Base-by-base conservation (phyloP, 2,888 invertebrate genomes). In the Anoplius nigerrimus region DNA sequence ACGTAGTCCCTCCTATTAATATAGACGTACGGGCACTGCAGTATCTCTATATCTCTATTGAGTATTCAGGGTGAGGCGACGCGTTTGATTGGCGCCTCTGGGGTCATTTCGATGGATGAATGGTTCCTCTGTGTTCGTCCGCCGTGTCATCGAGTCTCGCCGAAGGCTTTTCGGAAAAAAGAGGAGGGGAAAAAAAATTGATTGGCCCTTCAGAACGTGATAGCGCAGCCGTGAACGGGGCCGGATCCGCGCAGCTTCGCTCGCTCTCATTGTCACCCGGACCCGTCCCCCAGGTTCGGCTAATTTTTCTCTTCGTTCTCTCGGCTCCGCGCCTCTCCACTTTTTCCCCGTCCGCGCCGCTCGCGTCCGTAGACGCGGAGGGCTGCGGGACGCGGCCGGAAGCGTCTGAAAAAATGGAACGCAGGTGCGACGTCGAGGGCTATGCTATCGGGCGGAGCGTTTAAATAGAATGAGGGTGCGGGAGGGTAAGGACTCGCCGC, bases 101-200 rank as follows among this genome's bases (percentile, higher is more conserved):
- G 78, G 79, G 69, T 83, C 83, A 81, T 83, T 82, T 73, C 77
- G 79, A 79, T 77, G 78, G 79, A 78, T 76, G 78, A 83, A 79
- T 76, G 76, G 74, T 76, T 77, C 60, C 72, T 78, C 72, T 79
- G 76, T 71, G 73, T 73, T 76, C 76, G 77, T 66, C 57, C 71
- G 69, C 58, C 67, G 71, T 74, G 77, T 80, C 81, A 72, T 58
- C 69, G 74, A 52, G 66, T 64, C 66, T 71, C 70, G 63, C 66
- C 66, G 72, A 74, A 72, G 74, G 78, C 69, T 80, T 77, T 78
- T 62, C 43, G 43, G 24, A 42, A 52, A 71, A 72, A 69, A 71
- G 64, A 48, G 34, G 42, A 16, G 43, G 34, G 52, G 16, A 34
- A 54, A 67, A 82, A 80, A 81, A 81, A 80, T 78, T 83, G 83